Percentiles rank a stretch among this genome's conserved stretches.
Conservation (phyloP, 2,888 invertebrate species). For the Phragmatobia fuliginosa region DNA sequence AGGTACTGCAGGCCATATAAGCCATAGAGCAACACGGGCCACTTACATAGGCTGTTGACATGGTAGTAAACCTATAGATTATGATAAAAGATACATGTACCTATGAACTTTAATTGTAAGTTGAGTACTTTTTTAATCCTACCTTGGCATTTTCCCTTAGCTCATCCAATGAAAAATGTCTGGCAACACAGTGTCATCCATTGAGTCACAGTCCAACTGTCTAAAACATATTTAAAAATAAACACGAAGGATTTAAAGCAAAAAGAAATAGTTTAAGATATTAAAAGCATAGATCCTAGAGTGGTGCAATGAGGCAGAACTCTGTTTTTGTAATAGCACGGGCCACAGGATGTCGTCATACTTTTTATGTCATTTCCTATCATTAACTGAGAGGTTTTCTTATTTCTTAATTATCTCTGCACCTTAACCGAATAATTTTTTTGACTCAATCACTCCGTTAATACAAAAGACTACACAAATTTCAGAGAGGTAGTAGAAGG, state of each 20-base stretch:
- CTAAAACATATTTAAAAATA: not conserved
- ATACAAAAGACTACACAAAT: too few relatives aligned
- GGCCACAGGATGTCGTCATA: conserved; percentile 52
- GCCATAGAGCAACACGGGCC: too few relatives aligned
- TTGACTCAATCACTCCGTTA: not conserved
- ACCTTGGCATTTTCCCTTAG: not conserved
- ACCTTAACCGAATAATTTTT: not conserved
- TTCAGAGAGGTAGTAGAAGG: too few relatives aligned
- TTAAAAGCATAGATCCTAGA: conserved; percentile 46
- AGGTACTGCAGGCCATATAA: too few relatives aligned
- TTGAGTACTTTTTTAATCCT: not conserved
- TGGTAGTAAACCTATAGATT: too few relatives aligned
- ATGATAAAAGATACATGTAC: too few relatives aligned
- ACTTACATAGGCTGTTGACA: too few relatives aligned
- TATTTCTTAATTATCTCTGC: conserved; percentile 6
- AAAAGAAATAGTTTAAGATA: conserved; percentile 22
- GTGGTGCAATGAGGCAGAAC: conserved; percentile 35
- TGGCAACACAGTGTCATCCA: not conserved
- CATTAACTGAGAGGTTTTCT: conserved; percentile 33
- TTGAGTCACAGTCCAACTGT: too few relatives aligned
- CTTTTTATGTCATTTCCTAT: conserved; percentile 37
- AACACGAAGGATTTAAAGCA: conserved; percentile 1
- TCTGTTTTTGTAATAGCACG: conserved; percentile 50
- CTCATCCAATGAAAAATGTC: not conserved
- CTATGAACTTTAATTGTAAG: not conserved